phyloP scores from a whole-genome alignment of 2,888 invertebrate genomes.

The Microdon myrmicae region DNA sequence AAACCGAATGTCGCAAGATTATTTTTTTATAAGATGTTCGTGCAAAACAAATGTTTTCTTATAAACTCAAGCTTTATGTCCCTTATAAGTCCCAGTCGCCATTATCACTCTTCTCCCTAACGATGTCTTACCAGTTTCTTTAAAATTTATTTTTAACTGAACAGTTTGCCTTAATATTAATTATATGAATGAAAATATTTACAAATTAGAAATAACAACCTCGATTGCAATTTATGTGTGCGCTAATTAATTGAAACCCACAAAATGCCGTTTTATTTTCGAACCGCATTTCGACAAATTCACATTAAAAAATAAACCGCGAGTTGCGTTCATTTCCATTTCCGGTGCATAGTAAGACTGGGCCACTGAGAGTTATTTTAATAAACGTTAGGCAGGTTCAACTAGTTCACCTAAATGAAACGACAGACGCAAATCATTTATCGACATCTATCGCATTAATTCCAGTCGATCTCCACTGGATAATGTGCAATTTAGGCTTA shows the following conservation, averaged over 20 bases:
- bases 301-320: constrained; percentile 27
- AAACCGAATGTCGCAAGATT: too few species aligned
- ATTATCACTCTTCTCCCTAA: too few species aligned
- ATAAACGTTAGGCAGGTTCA: constrained; percentile 29
- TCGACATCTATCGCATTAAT: constrained; percentile 42
- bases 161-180: too few species aligned
- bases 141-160: too few species aligned
- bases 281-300: constrained; percentile 13
- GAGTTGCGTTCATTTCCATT: constrained; percentile 25
- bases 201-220: too few species aligned
- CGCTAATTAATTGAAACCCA: constrained; percentile 21
- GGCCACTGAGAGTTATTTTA: constrained; percentile 33
- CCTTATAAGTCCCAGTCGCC: too few species aligned
- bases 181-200: too few species aligned
- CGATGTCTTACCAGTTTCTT: too few species aligned
- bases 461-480: constrained; percentile 39
- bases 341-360: constrained; percentile 11
- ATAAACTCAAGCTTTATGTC: too few species aligned
- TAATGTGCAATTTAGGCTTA: constrained; percentile 50
- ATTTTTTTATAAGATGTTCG: too few species aligned
- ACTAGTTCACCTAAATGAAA: constrained; percentile 2
- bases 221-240: too few species aligned
- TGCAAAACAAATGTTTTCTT: too few species aligned
- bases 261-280: constrained; percentile 27
- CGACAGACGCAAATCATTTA: constrained; percentile 20